These are phyloP conservation scores for Pipra filicauda DNA, from an alignment of 2,113 vertebrate genomes.

Conservation along the genomic window DNA sequence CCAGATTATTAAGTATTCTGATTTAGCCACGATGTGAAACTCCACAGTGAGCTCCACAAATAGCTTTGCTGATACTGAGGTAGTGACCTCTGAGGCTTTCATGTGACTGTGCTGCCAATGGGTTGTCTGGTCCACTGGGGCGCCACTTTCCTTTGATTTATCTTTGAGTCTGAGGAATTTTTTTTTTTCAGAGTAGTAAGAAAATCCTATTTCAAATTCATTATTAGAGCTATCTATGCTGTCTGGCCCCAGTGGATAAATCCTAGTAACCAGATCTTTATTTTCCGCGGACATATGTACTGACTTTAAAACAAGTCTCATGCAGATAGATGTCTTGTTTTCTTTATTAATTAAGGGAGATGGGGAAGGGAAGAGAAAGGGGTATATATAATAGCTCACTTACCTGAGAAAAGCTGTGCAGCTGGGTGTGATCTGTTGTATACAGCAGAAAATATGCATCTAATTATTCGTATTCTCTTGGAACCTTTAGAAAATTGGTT, in stretches of 20 bases:
- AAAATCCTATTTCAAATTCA: constrained; percentile 48
- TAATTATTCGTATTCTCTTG: neutral
- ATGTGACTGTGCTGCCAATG: constrained; percentile 51
- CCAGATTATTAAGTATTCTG: constrained; percentile 38
- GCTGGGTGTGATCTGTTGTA: neutral
- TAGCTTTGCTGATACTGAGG: constrained; percentile 26
- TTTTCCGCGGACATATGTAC: constrained; percentile 1
- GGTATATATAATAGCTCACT: neutral
- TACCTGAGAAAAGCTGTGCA: constrained; percentile 29
- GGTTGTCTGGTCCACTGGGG: constrained; percentile 42
- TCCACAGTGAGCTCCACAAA: constrained; percentile 2
- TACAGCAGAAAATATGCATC: neutral
- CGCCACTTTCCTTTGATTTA: constrained; percentile 56
- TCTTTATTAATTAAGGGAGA: constrained; percentile 18
- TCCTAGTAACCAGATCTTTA: constrained; percentile 14
- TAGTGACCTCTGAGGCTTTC: constrained; percentile 39
- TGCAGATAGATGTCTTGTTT: constrained; percentile 21
- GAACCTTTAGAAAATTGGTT: neutral
- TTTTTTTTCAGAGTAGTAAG: neutral
- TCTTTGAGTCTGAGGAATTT: constrained; percentile 48
- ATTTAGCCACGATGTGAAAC: neutral
- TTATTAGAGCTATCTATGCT: constrained; percentile 17
- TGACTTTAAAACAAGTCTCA: constrained; percentile 25
- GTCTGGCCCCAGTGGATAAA: constrained; percentile 16
- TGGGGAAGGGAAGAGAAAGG: neutral